Conservation (phyloP, 2,113 vertebrate genomes). For the Nothobranchius furzeri region DNA sequence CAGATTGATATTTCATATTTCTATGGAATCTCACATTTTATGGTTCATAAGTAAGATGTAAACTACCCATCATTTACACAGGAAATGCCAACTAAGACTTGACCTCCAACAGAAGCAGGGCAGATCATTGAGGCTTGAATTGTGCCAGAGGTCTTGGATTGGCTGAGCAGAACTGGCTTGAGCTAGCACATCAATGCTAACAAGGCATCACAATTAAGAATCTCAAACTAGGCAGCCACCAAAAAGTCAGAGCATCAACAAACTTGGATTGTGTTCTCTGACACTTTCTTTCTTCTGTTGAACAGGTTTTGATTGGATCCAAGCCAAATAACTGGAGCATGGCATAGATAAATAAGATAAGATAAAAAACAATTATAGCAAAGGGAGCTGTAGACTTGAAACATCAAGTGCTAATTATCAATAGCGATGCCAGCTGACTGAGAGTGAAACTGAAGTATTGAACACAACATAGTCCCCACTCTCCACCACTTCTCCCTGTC, state of each 20-base stretch:
- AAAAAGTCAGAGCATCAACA: conserved; percentile 74
- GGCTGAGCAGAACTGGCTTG: conserved; percentile 21
- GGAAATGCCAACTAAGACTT: conserved; percentile 25
- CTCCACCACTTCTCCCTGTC: not conserved
- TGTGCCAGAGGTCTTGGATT: conserved; percentile 36
- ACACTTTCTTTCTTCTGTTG: conserved; percentile 64
- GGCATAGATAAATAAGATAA: conserved; percentile 15
- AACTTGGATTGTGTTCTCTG: conserved; percentile 66
- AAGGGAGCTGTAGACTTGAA: conserved; percentile 24
- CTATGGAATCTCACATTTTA: too few species aligned
- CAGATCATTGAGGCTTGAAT: conserved; percentile 27
- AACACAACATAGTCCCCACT: not conserved
- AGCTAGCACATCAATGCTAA: conserved; percentile 66
- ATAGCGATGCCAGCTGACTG: conserved; percentile 58
- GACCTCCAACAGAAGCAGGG: conserved; percentile 27
- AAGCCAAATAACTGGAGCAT: conserved; percentile 31
- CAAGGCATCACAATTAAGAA: conserved; percentile 73
- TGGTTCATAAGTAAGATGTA: too few species aligned
- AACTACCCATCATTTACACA: too few species aligned
- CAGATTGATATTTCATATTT: too few species aligned
- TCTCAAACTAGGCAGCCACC: conserved; percentile 47
- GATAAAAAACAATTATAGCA: conserved; percentile 9
- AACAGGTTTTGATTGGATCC: conserved; percentile 51
- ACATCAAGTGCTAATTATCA: conserved; percentile 57
- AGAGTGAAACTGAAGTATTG: conserved; percentile 39